Evolutionary conservation across 2,113 vertebrate species (phyloP).

Genomic region (Callorhinus ursinus): DNA sequence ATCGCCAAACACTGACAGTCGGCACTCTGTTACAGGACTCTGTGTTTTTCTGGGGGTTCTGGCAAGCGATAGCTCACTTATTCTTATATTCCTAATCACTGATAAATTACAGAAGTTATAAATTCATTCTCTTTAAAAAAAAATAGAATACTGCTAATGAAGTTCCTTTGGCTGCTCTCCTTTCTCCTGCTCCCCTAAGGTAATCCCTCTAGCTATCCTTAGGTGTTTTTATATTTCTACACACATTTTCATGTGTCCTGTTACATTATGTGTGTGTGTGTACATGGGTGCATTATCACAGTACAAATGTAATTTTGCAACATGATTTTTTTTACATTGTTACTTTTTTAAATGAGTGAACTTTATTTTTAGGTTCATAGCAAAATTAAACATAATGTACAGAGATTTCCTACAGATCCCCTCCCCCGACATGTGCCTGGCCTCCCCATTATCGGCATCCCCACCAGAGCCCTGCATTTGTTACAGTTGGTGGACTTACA

Average conservation of each 20-base stretch:
- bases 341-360: neutral
- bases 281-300: neutral
- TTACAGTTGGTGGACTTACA: neutral
- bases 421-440: no score
- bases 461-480: neutral
- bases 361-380: neutral
- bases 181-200: neutral
- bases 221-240: neutral
- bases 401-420: neutral
- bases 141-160: neutral
- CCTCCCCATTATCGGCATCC: neutral
- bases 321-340: neutral
- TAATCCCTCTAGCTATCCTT: neutral
- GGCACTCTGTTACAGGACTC: neutral
- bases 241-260: neutral
- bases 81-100: neutral
- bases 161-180: neutral
- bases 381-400: neutral
- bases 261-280: neutral
- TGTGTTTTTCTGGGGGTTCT: neutral
- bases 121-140: neutral
- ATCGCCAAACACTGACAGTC: fast-evolving
- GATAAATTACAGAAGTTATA: neutral
- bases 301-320: neutral
- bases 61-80: neutral